These are phyloP conservation scores for Hypothenemus hampei DNA, from an alignment of 1,140 invertebrate species.

Conservation along the genomic window DNA sequence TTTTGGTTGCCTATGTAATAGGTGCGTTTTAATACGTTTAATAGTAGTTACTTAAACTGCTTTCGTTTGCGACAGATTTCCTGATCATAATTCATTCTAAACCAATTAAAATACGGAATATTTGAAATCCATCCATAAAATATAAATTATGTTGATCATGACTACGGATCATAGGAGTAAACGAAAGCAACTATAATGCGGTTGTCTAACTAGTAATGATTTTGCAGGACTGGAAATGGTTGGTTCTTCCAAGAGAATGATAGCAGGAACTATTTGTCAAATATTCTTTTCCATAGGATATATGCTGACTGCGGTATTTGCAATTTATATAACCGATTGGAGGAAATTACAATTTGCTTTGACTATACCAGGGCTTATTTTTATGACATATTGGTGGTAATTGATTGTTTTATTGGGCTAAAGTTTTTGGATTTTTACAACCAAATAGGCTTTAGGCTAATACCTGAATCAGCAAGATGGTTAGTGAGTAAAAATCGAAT, in stretches of 20 bases:
- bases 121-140: too few species aligned
- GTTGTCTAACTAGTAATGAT: background rate
- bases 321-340: slow-evolving; percentile 71
- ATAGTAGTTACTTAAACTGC: too few species aligned
- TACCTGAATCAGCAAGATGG: slow-evolving; percentile 81
- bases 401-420: slow-evolving; percentile 35
- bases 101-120: too few species aligned
- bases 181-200: too few species aligned
- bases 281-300: slow-evolving; percentile 75
- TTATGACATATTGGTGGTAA: slow-evolving; percentile 75
- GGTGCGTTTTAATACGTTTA: too few species aligned
- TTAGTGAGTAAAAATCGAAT: slow-evolving; percentile 68
- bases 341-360: slow-evolving; percentile 65
- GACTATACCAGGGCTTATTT: slow-evolving; percentile 62
- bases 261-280: slow-evolving; percentile 69
- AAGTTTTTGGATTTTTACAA: too few species aligned
- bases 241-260: slow-evolving; percentile 64
- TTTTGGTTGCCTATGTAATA: slow-evolving; percentile 72
- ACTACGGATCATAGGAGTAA: background rate
- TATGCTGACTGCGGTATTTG: slow-evolving; percentile 64
- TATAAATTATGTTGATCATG: background rate
- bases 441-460: slow-evolving; percentile 63
- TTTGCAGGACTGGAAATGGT: slow-evolving; percentile 73
- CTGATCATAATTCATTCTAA: too few species aligned
- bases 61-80: too few species aligned